Base-by-base conservation (phyloP, 2,113 vertebrate species). In the Colaptes auratus region DNA sequence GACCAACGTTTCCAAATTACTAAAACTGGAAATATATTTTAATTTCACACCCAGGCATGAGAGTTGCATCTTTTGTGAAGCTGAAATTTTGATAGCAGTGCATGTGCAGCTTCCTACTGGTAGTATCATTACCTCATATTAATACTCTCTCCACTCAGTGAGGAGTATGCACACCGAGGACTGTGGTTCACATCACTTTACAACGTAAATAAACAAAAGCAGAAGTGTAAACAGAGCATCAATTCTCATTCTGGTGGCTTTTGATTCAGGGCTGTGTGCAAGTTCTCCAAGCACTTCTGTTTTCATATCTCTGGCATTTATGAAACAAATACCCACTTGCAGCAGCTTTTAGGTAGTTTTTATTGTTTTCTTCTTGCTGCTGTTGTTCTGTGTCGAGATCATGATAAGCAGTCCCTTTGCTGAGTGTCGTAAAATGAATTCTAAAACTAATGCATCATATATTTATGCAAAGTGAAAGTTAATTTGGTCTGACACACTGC, bases 391-490 rank as follows among this genome's bases (percentile, higher is more conserved):
- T 1, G 12, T 79, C 60, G 74, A 82, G 52, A 46, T 64, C 63
- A 52, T 50, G 25, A 35, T 84, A 82, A 91, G 60, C 48, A 78
- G n/a, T 67, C 18, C n/a, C 35, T 82, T 73, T 71, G 33, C 58
- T 80, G 25, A 71, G 71, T 48, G 15, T 36, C 89, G 24, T 85
- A 91, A 95, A 92, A 89, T 92, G 23, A 82, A 82, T 28, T 28
- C 63, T 65, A 87, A 86, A 86, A 82, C 11, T 39, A 58, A 75
- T 10, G 18, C 4, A 2, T 85, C 73, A n/a, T 55, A 64, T 81
- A 73, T 83, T 92, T 84, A 75, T 56, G 46, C n/a, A 78, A 93
- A 91, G 31, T 70, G 58, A 82, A 83, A 86, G 53, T 20, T 89
- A 85, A 88, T 95, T 94, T 86, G 39, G 24, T 71, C 21, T 86